A percentile compares a stretch with the other conserved stretches of the same genome.
phyloP scores from a whole-genome alignment of 2,113 vertebrate species.

The rat (Rattus norvegicus) region GRCr8 NC_086028.1:47853001-47853500 shows the following conservation, averaged over 20 bases:
- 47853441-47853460: neutral
- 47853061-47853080: neutral
- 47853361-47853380: neutral
- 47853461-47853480: slow-evolving; percentile 14
- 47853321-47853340: neutral
- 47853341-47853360: neutral
- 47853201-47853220: neutral
- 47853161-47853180: neutral
- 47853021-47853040: too few relatives aligned
- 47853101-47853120: neutral
- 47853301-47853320: neutral
- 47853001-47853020: too few relatives aligned
- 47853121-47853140: neutral
- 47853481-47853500: slow-evolving; percentile 11
- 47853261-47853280: neutral
- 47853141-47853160: neutral
- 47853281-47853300: neutral
- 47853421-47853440: neutral
- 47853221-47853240: neutral
- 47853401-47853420: neutral
- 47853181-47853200: neutral
- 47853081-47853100: neutral
- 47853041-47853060: too few relatives aligned
- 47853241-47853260: neutral
- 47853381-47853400: neutral